Evolutionary conservation across 1,140 invertebrate species (phyloP).

Genomic region (Centruroides vittatus): DNA sequence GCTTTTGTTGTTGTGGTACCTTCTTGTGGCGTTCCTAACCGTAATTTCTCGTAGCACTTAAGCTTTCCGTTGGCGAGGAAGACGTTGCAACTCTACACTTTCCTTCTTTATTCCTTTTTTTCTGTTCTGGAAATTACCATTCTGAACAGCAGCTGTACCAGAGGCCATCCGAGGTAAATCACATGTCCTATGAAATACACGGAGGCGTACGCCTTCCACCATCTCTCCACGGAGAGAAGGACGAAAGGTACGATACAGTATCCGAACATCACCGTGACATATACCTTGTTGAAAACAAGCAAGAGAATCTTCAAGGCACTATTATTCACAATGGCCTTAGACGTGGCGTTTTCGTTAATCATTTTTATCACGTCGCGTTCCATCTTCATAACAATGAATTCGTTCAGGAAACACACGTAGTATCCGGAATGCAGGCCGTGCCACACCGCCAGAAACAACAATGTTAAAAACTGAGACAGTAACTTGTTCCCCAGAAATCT

Average conservation of each 20-base stretch:
- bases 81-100: too few relatives aligned
- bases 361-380: conserved; percentile 59
- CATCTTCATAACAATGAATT: conserved; percentile 72
- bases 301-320: conserved; percentile 25
- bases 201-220: conserved; percentile 41
- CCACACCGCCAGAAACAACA: conserved; percentile 82
- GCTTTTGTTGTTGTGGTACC: too few relatives aligned
- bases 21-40: too few relatives aligned
- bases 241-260: conserved; percentile 69
- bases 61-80: too few relatives aligned
- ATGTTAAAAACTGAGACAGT: conserved; percentile 63
- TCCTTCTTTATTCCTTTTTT: too few relatives aligned
- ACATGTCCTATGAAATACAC: conserved; percentile 38
- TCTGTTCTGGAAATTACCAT: too few relatives aligned
- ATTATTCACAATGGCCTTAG: conserved; percentile 25
- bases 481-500: conserved; percentile 73
- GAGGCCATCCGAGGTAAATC: not conserved
- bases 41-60: too few relatives aligned
- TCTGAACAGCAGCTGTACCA: too few relatives aligned
- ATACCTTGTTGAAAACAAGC: conserved; percentile 48
- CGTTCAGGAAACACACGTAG: conserved; percentile 79
- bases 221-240: conserved; percentile 46
- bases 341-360: conserved; percentile 10
- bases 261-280: conserved; percentile 67
- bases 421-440: conserved; percentile 80